Evolutionary conservation across 2,113 vertebrate genomes (phyloP), one percentile per base, ranked within the genome.

Genomic region (Suricata suricatta): DNA sequence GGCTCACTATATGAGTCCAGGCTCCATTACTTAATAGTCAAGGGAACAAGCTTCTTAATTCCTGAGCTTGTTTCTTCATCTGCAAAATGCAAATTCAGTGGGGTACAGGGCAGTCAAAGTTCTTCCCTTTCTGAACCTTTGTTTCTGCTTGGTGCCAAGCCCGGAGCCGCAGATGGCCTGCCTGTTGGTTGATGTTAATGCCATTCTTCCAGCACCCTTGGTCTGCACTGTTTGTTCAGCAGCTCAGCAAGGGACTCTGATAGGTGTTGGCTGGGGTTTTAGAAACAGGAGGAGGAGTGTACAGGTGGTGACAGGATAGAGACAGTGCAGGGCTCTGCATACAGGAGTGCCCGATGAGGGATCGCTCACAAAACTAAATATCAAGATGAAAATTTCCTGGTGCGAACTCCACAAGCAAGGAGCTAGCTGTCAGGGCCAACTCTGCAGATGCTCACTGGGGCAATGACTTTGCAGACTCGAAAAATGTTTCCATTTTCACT

Each of bases 401-500:
- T 19, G 35, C 81, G 44, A n/a, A 47, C 41, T 17, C 33, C 33
- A 19, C 15, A 25, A 33, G 69, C 0, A 2, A 54, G 41, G 44
- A 10, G 19, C 50, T 71, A 13, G 19, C 57, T 71, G 16, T 63
- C 68, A 23, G 71, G 88, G 71, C 50, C 5, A 5, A 31, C 80
- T 95, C 79, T 29, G n/a, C n/a, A 33, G 72, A 83, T 69, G 60
- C 47, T 72, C 79, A 6, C 90, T 60, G 81, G 79, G 87, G 79
- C 4, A 47, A 44, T 47, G 84, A 74, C 88, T 87, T 52, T 77
- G 80, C 29, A 94, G 91, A 71, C 76, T 92, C 15, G 21, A 35
- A 64, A 64, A 95, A 74, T 38, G 29, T 86, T 96, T 96, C 81
- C 95, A 88, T 93, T 97, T 93, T 95, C 66, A 50, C 84, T 89